phyloP scores from a whole-genome alignment of 1,140 invertebrate species.

The Leptonema lineaticorne region DNA sequence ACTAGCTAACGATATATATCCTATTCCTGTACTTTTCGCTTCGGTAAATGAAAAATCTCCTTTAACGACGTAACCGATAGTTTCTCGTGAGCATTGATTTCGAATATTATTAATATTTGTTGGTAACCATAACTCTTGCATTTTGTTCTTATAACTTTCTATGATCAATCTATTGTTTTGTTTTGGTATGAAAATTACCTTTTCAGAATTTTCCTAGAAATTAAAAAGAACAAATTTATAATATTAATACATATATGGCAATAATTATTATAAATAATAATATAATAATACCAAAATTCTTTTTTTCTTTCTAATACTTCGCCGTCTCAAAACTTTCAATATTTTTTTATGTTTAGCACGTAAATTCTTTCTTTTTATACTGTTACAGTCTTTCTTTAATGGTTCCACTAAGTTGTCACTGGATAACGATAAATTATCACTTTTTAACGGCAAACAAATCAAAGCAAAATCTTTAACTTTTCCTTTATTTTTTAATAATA shows the following conservation, averaged over 20 bases:
- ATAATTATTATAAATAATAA: background rate
- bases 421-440: conserved; percentile 55
- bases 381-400: conserved; percentile 59
- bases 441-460: conserved; percentile 63
- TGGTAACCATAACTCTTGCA: conserved; percentile 71
- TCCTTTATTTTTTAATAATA: conserved; percentile 54
- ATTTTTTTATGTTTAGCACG: conserved; percentile 59
- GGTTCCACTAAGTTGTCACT: conserved; percentile 56
- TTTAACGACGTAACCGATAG: conserved; percentile 71
- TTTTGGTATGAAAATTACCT: conserved; percentile 45
- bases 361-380: conserved; percentile 58
- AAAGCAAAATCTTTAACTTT: conserved; percentile 58
- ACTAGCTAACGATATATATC: conserved; percentile 64
- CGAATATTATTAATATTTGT: conserved; percentile 58
- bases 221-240: conserved; percentile 20
- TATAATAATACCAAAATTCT: conserved; percentile 42
- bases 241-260: background rate
- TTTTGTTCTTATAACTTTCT: conserved; percentile 59
- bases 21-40: conserved; percentile 64
- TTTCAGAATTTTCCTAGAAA: conserved; percentile 46
- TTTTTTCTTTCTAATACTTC: conserved; percentile 57
- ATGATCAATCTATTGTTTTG: conserved; percentile 49
- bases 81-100: conserved; percentile 63
- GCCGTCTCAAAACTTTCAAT: conserved; percentile 61
- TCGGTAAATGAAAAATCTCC: conserved; percentile 71